Base-by-base conservation (phyloP, 2,888 invertebrate genomes). In the Ectemnius continuus region DNA sequence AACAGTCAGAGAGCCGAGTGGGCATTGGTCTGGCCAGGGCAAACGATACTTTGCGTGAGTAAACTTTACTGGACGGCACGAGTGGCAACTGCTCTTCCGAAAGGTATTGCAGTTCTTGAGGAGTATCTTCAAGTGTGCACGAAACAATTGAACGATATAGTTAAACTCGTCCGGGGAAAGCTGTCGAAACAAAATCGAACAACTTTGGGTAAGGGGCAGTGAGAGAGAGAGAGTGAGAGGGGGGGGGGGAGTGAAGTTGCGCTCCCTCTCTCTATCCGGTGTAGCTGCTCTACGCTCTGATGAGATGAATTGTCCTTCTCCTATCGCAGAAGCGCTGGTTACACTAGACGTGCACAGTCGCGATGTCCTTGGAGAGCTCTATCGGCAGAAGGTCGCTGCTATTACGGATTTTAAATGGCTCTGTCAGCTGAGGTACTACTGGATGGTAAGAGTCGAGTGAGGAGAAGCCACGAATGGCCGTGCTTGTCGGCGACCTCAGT, bases 281-380 rank as follows among this genome's bases (percentile, higher is more conserved):
- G n/a, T 47, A n/a, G 47, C 23, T 23, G 3, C 23, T 23, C 23
- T 23, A 3, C 3, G 3, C 23, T 23, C 23, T 23, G 23, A 23
- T 23, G 3, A 23, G n/a, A 47, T n/a, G n/a, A 47, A 47, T 47
- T 47, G 47, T 28, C 28, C 36, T 36, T 36, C 1, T 36, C 36
- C 13, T 16, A 2, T 86, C 87, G 52, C 82, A 94, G 96, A 97
- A 70, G 97, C 98, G 0, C 91, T 98, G 77, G 97, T 98, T 0
- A 97, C 98, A 6, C 91, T 98, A 77, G 98, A 98, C 88, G 98
- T 98, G 0, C 98, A 99, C 89, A 97, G 97, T 0, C 93, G 97
- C 84, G 98, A 98, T 91, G 96, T 97, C 0, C 92, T 98, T 1
- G 92, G 93, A 68, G 93, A 94, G 68, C 92, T 97, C 11, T 93